phyloP scores from a whole-genome alignment of 1,140 invertebrate species.

The Idris sp. region DNA sequence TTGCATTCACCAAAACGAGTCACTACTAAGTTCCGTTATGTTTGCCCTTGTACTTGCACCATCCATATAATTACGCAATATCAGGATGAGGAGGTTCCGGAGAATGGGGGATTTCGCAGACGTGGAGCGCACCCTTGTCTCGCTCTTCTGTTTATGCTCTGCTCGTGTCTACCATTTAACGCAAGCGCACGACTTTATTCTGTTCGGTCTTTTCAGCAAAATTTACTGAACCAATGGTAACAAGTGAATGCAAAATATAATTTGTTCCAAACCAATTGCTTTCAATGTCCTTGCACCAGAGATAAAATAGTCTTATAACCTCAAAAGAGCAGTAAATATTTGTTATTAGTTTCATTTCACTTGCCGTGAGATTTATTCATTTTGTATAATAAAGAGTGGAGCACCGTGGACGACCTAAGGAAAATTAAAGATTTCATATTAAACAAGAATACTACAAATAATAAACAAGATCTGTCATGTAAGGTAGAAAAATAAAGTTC shows the following conservation, averaged over 20 bases:
- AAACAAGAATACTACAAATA: too few species aligned
- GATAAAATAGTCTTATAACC: slow-evolving; percentile 30
- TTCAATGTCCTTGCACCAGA: slow-evolving; percentile 38
- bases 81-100: slow-evolving; percentile 65
- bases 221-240: slow-evolving; percentile 40
- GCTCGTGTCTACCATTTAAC: slow-evolving; percentile 57
- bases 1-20: slow-evolving; percentile 63
- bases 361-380: too few species aligned
- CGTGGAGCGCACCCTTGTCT: slow-evolving; percentile 56
- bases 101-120: slow-evolving; percentile 55
- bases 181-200: slow-evolving; percentile 58
- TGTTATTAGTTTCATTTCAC: too few species aligned
- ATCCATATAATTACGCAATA: slow-evolving; percentile 73
- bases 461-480: too few species aligned
- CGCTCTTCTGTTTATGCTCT: slow-evolving; percentile 44
- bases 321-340: slow-evolving; percentile 43
- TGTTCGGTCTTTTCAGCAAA: slow-evolving; percentile 54
- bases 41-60: slow-evolving; percentile 66
- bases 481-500: too few species aligned
- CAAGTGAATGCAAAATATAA: slow-evolving; percentile 59
- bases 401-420: too few species aligned
- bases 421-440: too few species aligned
- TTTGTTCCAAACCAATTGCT: slow-evolving; percentile 60
- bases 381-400: too few species aligned
- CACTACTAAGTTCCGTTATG: slow-evolving; percentile 63